These are phyloP conservation scores for Orchestes rusci DNA, from an alignment of 2,888 invertebrate species.

Conservation along the genomic window DNA sequence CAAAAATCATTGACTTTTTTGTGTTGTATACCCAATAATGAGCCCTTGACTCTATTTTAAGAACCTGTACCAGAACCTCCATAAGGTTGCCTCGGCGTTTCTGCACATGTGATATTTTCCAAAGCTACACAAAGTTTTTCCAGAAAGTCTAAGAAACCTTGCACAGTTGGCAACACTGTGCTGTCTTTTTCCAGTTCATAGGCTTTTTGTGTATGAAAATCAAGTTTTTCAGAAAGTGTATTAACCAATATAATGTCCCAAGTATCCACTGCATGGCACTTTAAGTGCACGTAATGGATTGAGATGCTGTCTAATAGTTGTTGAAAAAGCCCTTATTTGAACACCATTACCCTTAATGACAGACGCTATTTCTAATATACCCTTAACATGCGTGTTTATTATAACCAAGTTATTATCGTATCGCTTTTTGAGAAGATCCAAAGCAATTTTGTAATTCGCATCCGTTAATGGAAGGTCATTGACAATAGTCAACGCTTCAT, in stretches of 20 bases:
- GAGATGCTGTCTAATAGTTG: slow-evolving; percentile 2
- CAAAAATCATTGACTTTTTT: slow-evolving; percentile 1
- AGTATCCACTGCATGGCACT: no score
- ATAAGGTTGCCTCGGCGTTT: background rate
- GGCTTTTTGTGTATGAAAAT: no score
- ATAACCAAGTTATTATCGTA: slow-evolving; percentile 24
- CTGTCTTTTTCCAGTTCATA: no score
- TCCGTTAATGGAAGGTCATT: slow-evolving; percentile 18
- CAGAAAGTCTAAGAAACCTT: no score
- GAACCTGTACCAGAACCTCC: background rate
- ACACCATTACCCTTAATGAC: no score
- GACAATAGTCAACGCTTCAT: slow-evolving; percentile 20
- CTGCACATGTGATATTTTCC: slow-evolving; percentile 7
- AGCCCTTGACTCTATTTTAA: background rate
- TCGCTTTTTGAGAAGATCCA: slow-evolving; percentile 19
- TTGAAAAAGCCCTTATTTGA: slow-evolving; percentile 5
- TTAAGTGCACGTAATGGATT: no score
- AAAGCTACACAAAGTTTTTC: slow-evolving; percentile 1
- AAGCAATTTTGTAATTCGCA: slow-evolving; percentile 23
- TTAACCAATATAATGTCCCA: no score
- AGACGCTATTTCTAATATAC: no score
- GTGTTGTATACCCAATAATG: background rate
- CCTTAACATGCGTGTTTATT: slow-evolving; percentile 20
- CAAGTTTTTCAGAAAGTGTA: no score
- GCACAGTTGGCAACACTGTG: no score